A percentile compares a stretch with the other conserved stretches of the same genome.
These are phyloP conservation scores for Sesamia nonagrioides DNA, from an alignment of 1,140 invertebrate genomes.

Conservation along the genomic window DNA sequence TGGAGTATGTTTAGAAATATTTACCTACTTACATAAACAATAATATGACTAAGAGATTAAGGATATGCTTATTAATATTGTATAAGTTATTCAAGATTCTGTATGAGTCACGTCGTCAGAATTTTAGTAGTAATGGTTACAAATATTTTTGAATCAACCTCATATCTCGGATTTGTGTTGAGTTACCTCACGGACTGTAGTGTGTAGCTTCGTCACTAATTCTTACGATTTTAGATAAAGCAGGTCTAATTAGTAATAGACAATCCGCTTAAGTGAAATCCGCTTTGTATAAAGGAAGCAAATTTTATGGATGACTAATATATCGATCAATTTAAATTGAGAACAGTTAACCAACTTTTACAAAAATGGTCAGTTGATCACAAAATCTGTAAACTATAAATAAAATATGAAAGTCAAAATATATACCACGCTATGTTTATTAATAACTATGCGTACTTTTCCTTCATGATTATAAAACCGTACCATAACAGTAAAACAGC, in stretches of 20 bases:
- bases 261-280: too few species aligned
- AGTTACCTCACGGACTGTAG: not conserved
- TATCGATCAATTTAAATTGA: too few species aligned
- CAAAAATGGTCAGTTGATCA: not conserved
- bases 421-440: not conserved
- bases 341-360: too few species aligned
- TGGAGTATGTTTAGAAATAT: not conserved
- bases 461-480: slow-evolving; percentile 1
- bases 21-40: too few species aligned
- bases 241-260: not conserved
- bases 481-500: not conserved
- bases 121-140: slow-evolving; percentile 23
- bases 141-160: slow-evolving; percentile 20
- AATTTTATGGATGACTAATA: too few species aligned
- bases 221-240: not conserved
- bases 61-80: slow-evolving; percentile 40
- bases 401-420: not conserved
- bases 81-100: slow-evolving; percentile 28
- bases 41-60: slow-evolving; percentile 35
- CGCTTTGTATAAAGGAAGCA: too few species aligned
- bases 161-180: slow-evolving; percentile 7
- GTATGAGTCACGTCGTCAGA: slow-evolving; percentile 26
- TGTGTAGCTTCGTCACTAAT: not conserved
- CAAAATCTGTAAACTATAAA: not conserved
- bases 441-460: not conserved